phyloP scores from a whole-genome alignment of 2,113 vertebrate species.

The Scolopax mira region DNA sequence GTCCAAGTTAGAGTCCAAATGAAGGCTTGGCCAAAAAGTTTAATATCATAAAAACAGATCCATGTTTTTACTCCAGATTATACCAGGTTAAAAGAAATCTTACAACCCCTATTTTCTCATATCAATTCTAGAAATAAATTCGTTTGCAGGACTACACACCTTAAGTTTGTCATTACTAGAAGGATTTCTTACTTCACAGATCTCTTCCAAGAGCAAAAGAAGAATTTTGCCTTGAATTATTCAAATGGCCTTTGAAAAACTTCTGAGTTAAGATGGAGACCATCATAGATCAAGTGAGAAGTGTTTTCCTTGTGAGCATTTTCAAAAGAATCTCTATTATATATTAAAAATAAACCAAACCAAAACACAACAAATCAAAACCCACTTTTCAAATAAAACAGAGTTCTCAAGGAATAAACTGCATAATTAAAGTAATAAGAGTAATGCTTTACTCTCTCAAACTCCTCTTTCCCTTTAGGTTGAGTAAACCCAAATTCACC shows the following conservation, averaged over 20 bases:
- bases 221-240: neutral
- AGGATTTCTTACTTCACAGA: neutral
- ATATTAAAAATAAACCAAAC: neutral
- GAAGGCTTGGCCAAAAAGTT: neutral
- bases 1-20: neutral
- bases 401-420: neutral
- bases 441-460: neutral
- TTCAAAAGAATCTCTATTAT: neutral
- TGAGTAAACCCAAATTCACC: neutral
- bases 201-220: neutral
- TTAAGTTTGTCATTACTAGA: neutral
- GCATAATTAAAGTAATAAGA: neutral
- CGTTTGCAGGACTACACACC: neutral
- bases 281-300: neutral
- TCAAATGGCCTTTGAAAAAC: neutral
- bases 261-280: neutral
- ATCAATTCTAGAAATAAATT: neutral
- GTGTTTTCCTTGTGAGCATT: fast-evolving
- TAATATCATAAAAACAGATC: neutral
- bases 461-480: neutral
- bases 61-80: neutral
- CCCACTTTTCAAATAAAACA: neutral
- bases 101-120: neutral
- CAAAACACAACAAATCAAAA: no score
- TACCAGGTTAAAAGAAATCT: neutral